Evolutionary conservation across 1,140 invertebrate genomes (phyloP), one percentile per base, ranked within the genome.

Genomic region (Latrodectus geometricus): DNA sequence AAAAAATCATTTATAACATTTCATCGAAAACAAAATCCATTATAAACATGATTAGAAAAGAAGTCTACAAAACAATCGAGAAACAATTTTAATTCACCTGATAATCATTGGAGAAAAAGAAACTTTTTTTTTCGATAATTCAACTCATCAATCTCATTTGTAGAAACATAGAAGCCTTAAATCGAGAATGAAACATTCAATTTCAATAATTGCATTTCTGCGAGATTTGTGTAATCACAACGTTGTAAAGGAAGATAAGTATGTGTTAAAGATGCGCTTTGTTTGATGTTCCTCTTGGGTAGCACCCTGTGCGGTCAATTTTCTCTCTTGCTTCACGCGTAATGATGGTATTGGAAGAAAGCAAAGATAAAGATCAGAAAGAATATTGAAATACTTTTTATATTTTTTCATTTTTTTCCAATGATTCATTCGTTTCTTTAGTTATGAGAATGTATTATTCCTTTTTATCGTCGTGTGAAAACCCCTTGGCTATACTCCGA

Each of bases 81-180:
- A 70, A 70, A 12, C n/a, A 15, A 52, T 68, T 79, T 23, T 20
- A 69, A n/a, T n/a, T 11, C 68, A 23, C 21, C 68, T 23, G 15
- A 69, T 69, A 9, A 69, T 61, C 17, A 61, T 8, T 61, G 11
- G 11, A 61, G 17, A 61, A 61, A 61, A 61, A 61, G 54, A 61
- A 61, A 61, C 17, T 61, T 61, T 61, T 61, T 61, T 14, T 61
- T 61, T 8, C 8, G 35, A 35, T 35, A 35, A 35, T 35, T 35
- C 35, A 35, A 35, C 52, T 65, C 80, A 83, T 83, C 80, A 83
- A 83, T 83, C 80, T 83, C 69, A 83, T 73, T 65, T 83, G 80
- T n/a, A 56, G 80, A 83, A 83, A 83, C 70, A 49, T n/a, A 23
- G 54, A 14, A 69, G 65, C 48, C 61, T 69, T 52, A 79, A 79